Conservation (phyloP, 2,888 invertebrate species). For the Drosophila quinaria region DNA sequence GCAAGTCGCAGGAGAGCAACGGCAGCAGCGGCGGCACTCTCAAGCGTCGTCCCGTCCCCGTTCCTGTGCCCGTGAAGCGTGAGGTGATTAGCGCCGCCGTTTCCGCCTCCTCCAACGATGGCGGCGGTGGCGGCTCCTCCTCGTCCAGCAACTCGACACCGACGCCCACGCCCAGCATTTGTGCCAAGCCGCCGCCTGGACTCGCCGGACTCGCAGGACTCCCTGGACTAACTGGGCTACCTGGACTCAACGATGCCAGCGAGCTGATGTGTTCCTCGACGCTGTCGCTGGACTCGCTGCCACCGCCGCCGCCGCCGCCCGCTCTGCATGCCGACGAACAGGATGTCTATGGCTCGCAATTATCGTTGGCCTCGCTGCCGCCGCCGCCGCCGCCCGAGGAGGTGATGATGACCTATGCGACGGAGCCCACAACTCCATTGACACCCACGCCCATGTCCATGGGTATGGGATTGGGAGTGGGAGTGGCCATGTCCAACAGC, state of each 20-base stretch:
- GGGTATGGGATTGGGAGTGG: conserved; percentile 19
- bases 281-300: conserved; percentile 92
- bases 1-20: conserved; percentile 86
- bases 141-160: conserved; percentile 85
- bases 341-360: conserved; percentile 88
- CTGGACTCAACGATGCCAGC: conserved; percentile 37
- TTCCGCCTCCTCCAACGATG: conserved; percentile 29
- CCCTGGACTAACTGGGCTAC: background rate
- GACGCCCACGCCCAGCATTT: conserved; percentile 85
- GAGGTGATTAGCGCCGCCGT: conserved; percentile 13
- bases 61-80: conserved; percentile 42
- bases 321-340: conserved; percentile 82
- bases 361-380: conserved; percentile 90
- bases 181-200: conserved; percentile 75
- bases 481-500: conserved; percentile 57
- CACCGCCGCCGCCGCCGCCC: conserved; percentile 91
- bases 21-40: conserved; percentile 84
- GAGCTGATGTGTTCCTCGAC: conserved; percentile 90
- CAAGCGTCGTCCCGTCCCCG: conserved; percentile 78
- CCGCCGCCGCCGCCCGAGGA: conserved; percentile 88
- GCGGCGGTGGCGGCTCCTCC: conserved; percentile 66
- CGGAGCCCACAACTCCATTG: conserved; percentile 29
- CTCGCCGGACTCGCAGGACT: conserved; percentile 19
- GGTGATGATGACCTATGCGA: conserved; percentile 57
- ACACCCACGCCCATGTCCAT: conserved; percentile 52